phyloP scores from a whole-genome alignment of 2,113 vertebrate species.

The Illadopsis cleaveri region DNA sequence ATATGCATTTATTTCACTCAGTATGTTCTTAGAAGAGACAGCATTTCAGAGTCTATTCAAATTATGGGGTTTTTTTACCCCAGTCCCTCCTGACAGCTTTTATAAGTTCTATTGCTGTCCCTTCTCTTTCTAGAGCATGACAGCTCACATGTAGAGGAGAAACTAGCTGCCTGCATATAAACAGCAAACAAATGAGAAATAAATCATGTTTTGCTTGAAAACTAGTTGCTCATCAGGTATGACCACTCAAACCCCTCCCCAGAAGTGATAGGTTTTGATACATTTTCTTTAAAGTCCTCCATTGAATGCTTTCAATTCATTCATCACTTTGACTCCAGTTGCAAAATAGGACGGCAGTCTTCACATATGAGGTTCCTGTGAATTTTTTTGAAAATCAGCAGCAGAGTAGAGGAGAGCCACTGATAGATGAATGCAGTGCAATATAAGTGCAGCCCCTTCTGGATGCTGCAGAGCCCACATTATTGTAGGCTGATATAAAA shows the following conservation, averaged over 20 bases:
- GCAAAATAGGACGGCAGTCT: neutral
- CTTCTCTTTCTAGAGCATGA: neutral
- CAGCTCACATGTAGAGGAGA: neutral
- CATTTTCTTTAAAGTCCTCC: neutral
- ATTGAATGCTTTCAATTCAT: neutral
- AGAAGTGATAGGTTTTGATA: neutral
- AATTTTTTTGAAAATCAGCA: neutral
- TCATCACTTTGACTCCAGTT: neutral
- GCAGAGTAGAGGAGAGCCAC: neutral
- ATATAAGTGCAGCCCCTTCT: neutral
- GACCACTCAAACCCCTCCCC: neutral
- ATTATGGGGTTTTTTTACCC: neutral
- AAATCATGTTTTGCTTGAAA: neutral
- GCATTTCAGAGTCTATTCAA: neutral
- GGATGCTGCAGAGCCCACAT: fast-evolving
- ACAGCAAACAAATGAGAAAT: neutral
- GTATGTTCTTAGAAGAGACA: neutral
- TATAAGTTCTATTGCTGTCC: neutral
- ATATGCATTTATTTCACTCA: neutral
- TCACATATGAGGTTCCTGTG: neutral
- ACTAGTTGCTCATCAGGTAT: neutral
- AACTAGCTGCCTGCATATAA: neutral
- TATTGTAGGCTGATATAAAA: neutral
- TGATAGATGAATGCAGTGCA: neutral
- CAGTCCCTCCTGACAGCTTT: neutral